Base-by-base conservation (phyloP, 2,797 vertebrate species). In the Apogon talboti region DNA sequence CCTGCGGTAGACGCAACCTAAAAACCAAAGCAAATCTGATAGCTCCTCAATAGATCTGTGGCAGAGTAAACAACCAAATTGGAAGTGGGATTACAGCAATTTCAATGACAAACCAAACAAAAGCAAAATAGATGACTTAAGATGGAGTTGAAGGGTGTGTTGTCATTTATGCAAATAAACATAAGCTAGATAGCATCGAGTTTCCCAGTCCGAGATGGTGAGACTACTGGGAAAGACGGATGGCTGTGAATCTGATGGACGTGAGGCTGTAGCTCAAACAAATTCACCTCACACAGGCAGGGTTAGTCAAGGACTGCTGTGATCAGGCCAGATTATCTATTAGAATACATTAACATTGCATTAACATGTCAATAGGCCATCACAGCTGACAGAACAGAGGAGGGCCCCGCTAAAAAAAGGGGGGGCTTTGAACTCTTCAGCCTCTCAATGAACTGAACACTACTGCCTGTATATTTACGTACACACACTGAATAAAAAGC, bases 281-380 rank as follows among this genome's bases (percentile, higher is more conserved):
- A 56, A 84, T 84, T 86, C 80, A 79, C 69, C 75, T 81, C 78
- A 53, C 68, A 78, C 19, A 61, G 67, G 8, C 66, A 12, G 57
- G 21, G 54, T 45, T 51, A 84, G 76, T 63, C 55, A 75, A 75
- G 83, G 53, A 72, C 68, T 6, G 46, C 81, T 76, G 86, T 85
- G 88, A 91, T 90, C 83, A 84, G 64, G 56, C 78, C 50, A 68
- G 87, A 87, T 92, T 83, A 91, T 90, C 90, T 82, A 86, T 86
- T 76, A 76, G 91, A 92, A 91, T 89, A 88, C 68, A 92, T 92
- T 92, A 88, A 83, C 89, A 89, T 90, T 12, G 64, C 82, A 92
- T 91, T 92, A 90, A 85, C 89, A 90, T 90, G 90, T 91, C 89
- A 91, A 92, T 92, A 79, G 88, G 79, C 69, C 72, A 88, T 90